A percentile compares a stretch with the other conserved stretches of the same genome.
These are phyloP conservation scores for Stylophora pistillata DNA, from an alignment of 64 coral and sea anemone genomes.

Conservation along the genomic window DNA sequence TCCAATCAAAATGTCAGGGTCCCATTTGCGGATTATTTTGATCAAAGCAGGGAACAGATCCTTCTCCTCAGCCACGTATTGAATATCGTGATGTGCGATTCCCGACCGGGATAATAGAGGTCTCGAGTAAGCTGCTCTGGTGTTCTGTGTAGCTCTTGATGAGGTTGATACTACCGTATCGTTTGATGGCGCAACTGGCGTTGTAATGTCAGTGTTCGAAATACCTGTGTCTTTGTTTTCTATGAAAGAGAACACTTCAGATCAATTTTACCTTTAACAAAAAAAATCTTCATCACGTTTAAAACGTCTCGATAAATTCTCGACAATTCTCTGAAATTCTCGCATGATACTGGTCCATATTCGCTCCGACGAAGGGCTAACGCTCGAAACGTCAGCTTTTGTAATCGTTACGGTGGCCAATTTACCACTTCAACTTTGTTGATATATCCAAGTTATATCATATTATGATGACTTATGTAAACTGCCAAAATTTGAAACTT, in stretches of 20 bases:
- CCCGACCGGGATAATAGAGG: slow-evolving; percentile 44
- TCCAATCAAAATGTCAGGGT: slow-evolving; percentile 93
- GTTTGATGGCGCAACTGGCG: neutral
- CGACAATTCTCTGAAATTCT: neutral
- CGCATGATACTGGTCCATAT: neutral
- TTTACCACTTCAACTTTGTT: too few relatives aligned
- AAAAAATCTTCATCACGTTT: too few relatives aligned
- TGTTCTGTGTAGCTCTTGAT: slow-evolving; percentile 20
- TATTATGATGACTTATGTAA: too few relatives aligned
- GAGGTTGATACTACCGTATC: slow-evolving; percentile 22
- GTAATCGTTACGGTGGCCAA: too few relatives aligned
- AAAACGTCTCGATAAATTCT: too few relatives aligned
- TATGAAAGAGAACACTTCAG: neutral
- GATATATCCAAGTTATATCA: too few relatives aligned
- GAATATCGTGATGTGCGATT: slow-evolving; percentile 47
- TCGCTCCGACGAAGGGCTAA: too few relatives aligned
- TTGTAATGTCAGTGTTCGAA: neutral
- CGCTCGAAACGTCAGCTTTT: too few relatives aligned
- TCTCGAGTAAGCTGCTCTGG: neutral
- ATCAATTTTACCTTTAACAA: neutral
- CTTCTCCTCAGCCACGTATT: slow-evolving; percentile 84
- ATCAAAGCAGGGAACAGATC: slow-evolving; percentile 67
- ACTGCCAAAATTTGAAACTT: neutral
- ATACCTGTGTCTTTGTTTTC: neutral
- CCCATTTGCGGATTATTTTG: slow-evolving; percentile 73